Percentiles rank a stretch among this genome's conserved stretches.
These are phyloP conservation scores for Cryptops parisi DNA, from an alignment of 2,888 invertebrate genomes.

Conservation along the genomic window DNA sequence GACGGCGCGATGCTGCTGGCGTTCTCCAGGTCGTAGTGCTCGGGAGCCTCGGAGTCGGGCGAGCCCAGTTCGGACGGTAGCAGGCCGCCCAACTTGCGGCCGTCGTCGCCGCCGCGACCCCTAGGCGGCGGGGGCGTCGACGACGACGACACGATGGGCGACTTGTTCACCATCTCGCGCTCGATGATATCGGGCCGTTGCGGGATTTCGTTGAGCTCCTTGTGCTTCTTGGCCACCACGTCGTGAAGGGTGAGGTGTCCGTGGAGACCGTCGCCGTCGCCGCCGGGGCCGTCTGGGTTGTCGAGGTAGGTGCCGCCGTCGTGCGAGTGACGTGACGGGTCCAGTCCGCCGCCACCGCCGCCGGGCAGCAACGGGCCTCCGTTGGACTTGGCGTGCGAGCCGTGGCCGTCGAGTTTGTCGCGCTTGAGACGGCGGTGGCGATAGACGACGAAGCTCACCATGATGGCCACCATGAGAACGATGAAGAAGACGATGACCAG, in stretches of 20 bases:
- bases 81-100: slow-evolving; percentile 23
- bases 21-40: slow-evolving; percentile 92
- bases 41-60: slow-evolving; percentile 54
- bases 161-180: slow-evolving; percentile 69
- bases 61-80: slow-evolving; percentile 21
- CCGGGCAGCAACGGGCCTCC: slow-evolving; percentile 48
- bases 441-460: slow-evolving; percentile 84
- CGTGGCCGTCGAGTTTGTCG: slow-evolving; percentile 52
- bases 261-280: slow-evolving; percentile 35
- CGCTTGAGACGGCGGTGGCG: slow-evolving; percentile 72
- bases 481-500: slow-evolving; percentile 88
- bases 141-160: slow-evolving; percentile 45
- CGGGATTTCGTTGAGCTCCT: slow-evolving; percentile 60
- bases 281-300: slow-evolving; percentile 22
- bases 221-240: slow-evolving; percentile 71
- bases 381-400: slow-evolving; percentile 23
- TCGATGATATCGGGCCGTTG: slow-evolving; percentile 90
- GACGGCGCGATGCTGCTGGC: slow-evolving; percentile 95
- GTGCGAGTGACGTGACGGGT: too few species aligned
- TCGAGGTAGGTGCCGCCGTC: slow-evolving; percentile 16
- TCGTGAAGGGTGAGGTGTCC: slow-evolving; percentile 64
- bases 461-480: slow-evolving; percentile 70
- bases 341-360: slow-evolving; percentile 16
- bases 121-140: too few species aligned
- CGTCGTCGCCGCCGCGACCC: slow-evolving; percentile 35